Evolutionary conservation across 2,797 vertebrate genomes (phyloP).

Genomic region (Chanos chanos): DNA sequence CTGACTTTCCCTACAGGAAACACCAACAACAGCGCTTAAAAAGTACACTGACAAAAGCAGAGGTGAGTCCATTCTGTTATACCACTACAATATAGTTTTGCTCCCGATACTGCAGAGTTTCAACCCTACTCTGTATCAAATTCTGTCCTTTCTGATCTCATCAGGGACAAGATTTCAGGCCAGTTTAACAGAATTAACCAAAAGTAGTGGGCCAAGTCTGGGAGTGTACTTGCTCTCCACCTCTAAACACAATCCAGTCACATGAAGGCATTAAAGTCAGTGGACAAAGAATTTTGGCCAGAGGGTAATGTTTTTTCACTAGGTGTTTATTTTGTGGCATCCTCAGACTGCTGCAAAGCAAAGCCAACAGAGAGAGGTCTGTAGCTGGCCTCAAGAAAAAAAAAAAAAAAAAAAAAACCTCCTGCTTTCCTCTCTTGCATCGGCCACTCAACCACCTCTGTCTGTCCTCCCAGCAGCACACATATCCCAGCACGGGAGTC

Average conservation of each 20-base stretch:
- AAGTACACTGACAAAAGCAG: constrained; percentile 6
- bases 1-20: constrained; percentile 1
- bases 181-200: too few relatives aligned
- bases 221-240: too few relatives aligned
- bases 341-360: constrained; percentile 47
- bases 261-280: constrained; percentile 3
- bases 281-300: constrained; percentile 26
- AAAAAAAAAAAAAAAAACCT: constrained; percentile 3
- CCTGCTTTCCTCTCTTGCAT: background rate
- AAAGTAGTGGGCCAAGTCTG: too few relatives aligned
- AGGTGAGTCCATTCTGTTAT: constrained; percentile 17
- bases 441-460: background rate
- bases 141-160: too few relatives aligned
- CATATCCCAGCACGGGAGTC: background rate
- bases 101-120: background rate
- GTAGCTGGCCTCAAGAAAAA: background rate
- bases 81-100: constrained; percentile 9
- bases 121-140: too few relatives aligned
- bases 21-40: constrained; percentile 7
- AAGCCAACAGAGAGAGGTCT: constrained; percentile 21
- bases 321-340: constrained; percentile 53
- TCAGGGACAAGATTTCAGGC: too few relatives aligned
- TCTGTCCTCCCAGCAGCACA: background rate
- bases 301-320: constrained; percentile 39
- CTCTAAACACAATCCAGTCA: too few relatives aligned